A percentile compares a stretch with the other conserved stretches of the same genome.
phyloP scores from a whole-genome alignment of 1,140 invertebrate species.

The Aphidius gifuensis region DNA sequence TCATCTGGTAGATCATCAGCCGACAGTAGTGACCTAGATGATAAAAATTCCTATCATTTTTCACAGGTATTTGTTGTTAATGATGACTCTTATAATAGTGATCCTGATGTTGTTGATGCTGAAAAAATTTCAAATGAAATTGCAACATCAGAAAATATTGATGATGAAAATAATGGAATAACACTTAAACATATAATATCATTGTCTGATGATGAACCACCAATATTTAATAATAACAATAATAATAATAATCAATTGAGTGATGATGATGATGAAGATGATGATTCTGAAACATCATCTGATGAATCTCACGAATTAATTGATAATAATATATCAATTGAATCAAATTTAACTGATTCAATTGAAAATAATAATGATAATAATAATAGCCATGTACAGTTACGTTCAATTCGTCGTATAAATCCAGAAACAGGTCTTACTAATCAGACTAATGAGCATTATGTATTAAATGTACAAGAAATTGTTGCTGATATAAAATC shows the following conservation, averaged over 20 bases:
- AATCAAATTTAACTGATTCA: constrained; percentile 35
- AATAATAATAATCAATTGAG: too few relatives aligned
- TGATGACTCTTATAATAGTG: constrained; percentile 63
- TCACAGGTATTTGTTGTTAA: constrained; percentile 74
- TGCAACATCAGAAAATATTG: constrained; percentile 27
- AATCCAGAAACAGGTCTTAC: constrained; percentile 35
- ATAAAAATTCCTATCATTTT: constrained; percentile 65
- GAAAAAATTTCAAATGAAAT: constrained; percentile 45
- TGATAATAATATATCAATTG: constrained; percentile 22
- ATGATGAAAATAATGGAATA: constrained; percentile 13
- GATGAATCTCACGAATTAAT: constrained; percentile 11
- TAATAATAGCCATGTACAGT: constrained; percentile 30
- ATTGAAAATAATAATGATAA: constrained; percentile 39
- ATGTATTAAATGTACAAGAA: not conserved
- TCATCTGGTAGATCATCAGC: constrained; percentile 59
- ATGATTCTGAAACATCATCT: constrained; percentile 7
- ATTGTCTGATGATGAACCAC: constrained; percentile 36
- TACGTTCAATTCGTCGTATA: constrained; percentile 46
- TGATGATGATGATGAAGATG: constrained; percentile 7
- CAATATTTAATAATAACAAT: constrained; percentile 30
- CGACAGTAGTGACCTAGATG: constrained; percentile 66
- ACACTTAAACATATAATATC: constrained; percentile 30
- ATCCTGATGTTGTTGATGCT: constrained; percentile 55
- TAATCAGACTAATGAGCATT: too few relatives aligned
- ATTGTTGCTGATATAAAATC: constrained; percentile 1